Base-by-base conservation (phyloP, 2,113 vertebrate genomes). In the Neopipo cinnamomea region DNA sequence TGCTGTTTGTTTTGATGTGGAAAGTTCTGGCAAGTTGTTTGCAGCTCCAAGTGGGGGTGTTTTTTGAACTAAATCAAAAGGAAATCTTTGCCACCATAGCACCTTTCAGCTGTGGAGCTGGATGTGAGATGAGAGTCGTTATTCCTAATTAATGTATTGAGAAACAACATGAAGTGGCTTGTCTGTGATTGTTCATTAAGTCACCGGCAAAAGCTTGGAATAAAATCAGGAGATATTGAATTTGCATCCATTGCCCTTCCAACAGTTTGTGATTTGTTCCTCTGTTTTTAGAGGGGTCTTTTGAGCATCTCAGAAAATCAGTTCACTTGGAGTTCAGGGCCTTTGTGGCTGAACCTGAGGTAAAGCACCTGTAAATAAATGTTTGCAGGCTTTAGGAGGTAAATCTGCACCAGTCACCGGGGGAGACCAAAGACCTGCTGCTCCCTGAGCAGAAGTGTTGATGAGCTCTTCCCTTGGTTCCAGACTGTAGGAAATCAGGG, bases 81-180 rank as follows among this genome's bases (percentile, higher is more conserved):
- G 30, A 56, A 85, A 47, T 82, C 52, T 61, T 62, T 77, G 72
- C 72, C 80, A 37, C n/a, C n/a, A 1, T 22, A 8, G 58, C 58
- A 86, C 79, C 83, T 89, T 81, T 88, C 55, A 88, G 75, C 92
- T 82, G 82, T 8, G 79, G 79, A 82, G 33, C 44, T 67, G 74
- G 42, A 23, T 30, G 75, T 56, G 85, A 88, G 79, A 72, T 47
- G 85, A 88, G 44, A 56, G 82, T 68, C 3, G 24, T 83, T 83
- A 21, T 10, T 79, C 50, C 63, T 81, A 91, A 93, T 92, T 77
- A 90, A 86, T 22, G 59, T 39, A 74, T 67, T 85, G 91, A 88
- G 94, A 62, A 95, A 79, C 85, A 86, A 91, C 85, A 28, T 76
- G 67, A 88, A 92, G 85, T 28, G 65, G 52, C 89, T 96, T 84